Percentiles rank a stretch among this genome's conserved stretches.
Conservation (phyloP, 2,797 vertebrate genomes). For the Argentina silus region DNA sequence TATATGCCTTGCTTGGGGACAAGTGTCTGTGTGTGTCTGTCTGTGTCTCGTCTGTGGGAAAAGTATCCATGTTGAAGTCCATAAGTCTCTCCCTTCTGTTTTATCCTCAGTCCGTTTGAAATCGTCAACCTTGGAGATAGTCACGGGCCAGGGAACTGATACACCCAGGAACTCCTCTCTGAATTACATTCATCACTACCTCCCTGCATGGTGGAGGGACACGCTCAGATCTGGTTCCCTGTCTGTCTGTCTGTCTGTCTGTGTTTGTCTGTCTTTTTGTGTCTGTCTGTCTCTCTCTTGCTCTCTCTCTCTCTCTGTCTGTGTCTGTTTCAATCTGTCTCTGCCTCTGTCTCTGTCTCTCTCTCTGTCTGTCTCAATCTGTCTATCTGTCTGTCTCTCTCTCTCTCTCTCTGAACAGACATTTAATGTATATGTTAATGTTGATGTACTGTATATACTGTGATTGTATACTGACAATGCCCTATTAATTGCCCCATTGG, state of each 20-base stretch:
- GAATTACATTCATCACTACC: slow-evolving; percentile 32
- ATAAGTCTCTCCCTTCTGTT: slow-evolving; percentile 43
- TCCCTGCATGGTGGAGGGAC: slow-evolving; percentile 24
- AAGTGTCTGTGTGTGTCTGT: slow-evolving; percentile 48
- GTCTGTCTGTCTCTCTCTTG: too few species aligned
- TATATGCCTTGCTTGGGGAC: slow-evolving; percentile 57
- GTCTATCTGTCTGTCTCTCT: too few species aligned
- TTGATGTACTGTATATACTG: background rate
- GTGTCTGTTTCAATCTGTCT: too few species aligned
- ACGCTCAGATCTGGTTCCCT: slow-evolving; percentile 17
- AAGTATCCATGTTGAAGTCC: slow-evolving; percentile 45
- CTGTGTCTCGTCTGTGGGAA: slow-evolving; percentile 46
- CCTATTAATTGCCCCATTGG: background rate
- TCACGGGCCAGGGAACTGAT: slow-evolving; percentile 44
- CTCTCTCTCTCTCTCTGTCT: too few species aligned
- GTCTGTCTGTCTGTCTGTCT: slow-evolving; percentile 7
- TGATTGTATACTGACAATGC: background rate
- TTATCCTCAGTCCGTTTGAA: slow-evolving; percentile 44
- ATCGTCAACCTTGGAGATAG: slow-evolving; percentile 20
- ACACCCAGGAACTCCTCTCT: slow-evolving; percentile 37
- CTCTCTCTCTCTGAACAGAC: too few species aligned
- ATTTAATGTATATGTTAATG: background rate
- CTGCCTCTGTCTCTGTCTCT: too few species aligned
- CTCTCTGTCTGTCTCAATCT: too few species aligned
- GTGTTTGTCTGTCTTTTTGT: background rate